Base-by-base conservation (phyloP, 64 coral and sea anemone species). In the Astreopora myriophthalma region DNA sequence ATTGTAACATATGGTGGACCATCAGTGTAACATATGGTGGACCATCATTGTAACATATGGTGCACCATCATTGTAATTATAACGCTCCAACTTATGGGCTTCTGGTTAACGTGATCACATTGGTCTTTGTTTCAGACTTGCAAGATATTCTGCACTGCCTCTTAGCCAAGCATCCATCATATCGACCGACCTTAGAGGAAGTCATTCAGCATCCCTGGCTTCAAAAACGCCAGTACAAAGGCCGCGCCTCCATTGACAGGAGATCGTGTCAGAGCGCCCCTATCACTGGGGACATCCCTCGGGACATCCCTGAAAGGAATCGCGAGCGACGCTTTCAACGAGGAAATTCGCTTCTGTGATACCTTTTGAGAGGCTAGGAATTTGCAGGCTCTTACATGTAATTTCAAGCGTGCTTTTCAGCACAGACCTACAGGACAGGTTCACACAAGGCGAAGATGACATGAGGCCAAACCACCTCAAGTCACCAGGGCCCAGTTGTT, bases 161-260 rank as follows among this genome's bases (percentile, higher is more conserved):
- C 16, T 32, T 92, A 48, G 81, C 90, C 1, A 92, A 92, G 62
- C 90, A 92, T n/a, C 90, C 90, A 13, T 92, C 90, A 0, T 71
- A 92, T 52, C 51, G 90, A 86, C 90, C 90, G 11, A 44, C 70
- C 29, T 39, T 92, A 36, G 90, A 92, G 27, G 82, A 85, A 16
- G 70, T 92, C 3, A 24, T 92, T 37, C 67, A 92, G 30, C 90
- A 92, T 68, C 68, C 80, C 8, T 92, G 90, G 90, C 70, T 92
- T 19, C 79, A 83, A 23, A 55, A 60, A 8, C 78, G 34, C 26
- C 32, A 33, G n/a, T 30, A 83, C n/a, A 83, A 83, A 65, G 30
- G 5, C 3, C 79, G 79, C 6, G 11, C 24, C n/a, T 34, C 33
- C 57, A 20, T 22, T 1, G 79, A 83, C 32, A 83, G 79, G 32